Percentiles rank a stretch among this genome's conserved stretches.
These are phyloP conservation scores for Limonius californicus DNA, from an alignment of 1,140 invertebrate genomes.

Conservation along the genomic window DNA sequence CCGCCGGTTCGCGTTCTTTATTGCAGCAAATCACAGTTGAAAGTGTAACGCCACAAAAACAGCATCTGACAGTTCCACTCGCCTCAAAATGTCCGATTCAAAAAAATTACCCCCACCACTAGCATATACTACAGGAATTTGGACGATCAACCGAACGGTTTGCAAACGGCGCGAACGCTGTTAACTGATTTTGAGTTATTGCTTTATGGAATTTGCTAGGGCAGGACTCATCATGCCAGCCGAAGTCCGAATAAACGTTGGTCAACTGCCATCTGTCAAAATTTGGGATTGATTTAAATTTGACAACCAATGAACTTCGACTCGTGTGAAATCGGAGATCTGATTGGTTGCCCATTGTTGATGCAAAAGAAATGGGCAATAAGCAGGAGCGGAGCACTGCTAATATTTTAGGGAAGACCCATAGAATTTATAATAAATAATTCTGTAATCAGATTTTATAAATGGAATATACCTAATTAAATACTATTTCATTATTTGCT, in stretches of 20 bases:
- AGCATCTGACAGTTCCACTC: too few species aligned
- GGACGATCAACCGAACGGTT: neutral
- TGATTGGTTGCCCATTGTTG: neutral
- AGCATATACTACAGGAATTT: neutral
- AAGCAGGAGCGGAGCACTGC: too few species aligned
- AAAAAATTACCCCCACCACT: constrained; percentile 6
- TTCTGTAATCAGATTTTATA: too few species aligned
- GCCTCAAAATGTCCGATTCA: constrained; percentile 22
- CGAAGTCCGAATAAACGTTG: neutral
- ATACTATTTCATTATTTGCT: too few species aligned
- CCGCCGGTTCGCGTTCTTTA: too few species aligned
- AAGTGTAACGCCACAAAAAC: too few species aligned
- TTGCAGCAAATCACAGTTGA: too few species aligned
- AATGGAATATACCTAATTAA: too few species aligned
- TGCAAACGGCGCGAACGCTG: too few species aligned
- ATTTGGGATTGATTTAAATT: constrained; percentile 2
- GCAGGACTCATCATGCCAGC: too few species aligned
- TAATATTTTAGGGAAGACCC: neutral
- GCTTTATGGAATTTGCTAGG: neutral
- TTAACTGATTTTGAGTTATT: neutral
- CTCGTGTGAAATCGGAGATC: neutral
- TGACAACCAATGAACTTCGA: neutral
- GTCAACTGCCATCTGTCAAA: constrained; percentile 1
- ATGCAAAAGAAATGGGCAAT: too few species aligned
- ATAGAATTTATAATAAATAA: neutral